phyloP scores from a whole-genome alignment of 2,113 vertebrate genomes.

The Callipepla squamata region DNA sequence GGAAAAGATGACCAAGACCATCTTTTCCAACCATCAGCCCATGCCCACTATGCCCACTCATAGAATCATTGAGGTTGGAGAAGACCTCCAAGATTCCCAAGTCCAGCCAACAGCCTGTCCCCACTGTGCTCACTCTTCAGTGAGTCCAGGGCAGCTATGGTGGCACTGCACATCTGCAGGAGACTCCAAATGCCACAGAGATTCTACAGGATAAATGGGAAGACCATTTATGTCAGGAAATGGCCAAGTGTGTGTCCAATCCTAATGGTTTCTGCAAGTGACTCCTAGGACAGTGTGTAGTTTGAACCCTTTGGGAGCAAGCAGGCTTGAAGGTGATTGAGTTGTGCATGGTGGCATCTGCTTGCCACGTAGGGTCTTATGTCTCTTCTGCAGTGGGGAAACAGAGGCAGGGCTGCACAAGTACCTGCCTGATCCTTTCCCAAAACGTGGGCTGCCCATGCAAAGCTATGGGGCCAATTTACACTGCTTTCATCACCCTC shows the following conservation, averaged over 20 bases:
- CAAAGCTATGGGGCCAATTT: not conserved
- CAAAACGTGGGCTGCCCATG: not conserved
- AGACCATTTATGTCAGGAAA: not conserved
- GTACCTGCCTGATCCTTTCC: not conserved
- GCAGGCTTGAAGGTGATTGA: not conserved
- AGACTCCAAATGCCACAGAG: not conserved
- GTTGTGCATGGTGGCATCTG: not conserved
- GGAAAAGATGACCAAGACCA: no score
- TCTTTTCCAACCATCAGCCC: no score
- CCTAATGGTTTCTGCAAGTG: not conserved
- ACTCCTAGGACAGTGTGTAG: not conserved
- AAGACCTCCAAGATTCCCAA: no score
- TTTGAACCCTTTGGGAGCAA: not conserved
- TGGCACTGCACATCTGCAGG: not conserved
- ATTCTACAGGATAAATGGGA: not conserved
- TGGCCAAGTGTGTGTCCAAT: not conserved
- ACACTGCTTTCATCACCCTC: not conserved
- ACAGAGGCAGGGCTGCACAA: not conserved
- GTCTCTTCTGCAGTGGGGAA: not conserved
- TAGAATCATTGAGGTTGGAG: no score
- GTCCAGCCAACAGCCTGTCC: no score
- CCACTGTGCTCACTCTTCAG: not conserved
- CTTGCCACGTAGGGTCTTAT: fast-evolving
- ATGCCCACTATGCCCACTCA: no score
- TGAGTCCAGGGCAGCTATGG: not conserved